These are phyloP conservation scores for Puma concolor DNA, from an alignment of 2,113 vertebrate species.

Conservation along the genomic window DNA sequence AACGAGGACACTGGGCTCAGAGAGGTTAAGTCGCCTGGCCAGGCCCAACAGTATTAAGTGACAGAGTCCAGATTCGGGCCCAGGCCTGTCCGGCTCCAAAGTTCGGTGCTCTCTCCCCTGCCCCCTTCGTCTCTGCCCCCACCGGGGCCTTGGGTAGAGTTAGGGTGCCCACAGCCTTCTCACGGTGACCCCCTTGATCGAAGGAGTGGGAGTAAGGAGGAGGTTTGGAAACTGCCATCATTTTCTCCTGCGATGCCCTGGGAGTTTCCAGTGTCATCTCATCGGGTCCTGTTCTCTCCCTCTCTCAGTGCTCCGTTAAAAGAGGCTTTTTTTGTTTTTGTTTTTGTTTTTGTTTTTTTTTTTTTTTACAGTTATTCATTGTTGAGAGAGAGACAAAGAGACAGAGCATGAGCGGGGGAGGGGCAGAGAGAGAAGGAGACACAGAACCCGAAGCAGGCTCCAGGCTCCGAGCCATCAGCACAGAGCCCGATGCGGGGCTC, in stretches of 20 bases:
- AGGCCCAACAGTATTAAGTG: background rate
- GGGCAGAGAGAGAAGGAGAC: too few relatives aligned
- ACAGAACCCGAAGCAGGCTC: too few relatives aligned
- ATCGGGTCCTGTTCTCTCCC: background rate
- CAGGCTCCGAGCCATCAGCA: too few relatives aligned
- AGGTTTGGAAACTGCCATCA: background rate
- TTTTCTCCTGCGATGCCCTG: background rate
- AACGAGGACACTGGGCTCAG: background rate
- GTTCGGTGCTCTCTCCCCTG: background rate
- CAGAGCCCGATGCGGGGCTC: too few relatives aligned
- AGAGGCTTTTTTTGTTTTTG: too few relatives aligned
- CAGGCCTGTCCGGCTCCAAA: background rate
- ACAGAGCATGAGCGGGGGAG: too few relatives aligned
- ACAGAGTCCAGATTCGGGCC: background rate
- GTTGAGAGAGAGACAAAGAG: too few relatives aligned
- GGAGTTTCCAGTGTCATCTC: background rate
- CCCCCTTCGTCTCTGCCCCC: too few relatives aligned
- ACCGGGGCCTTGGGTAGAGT: rapidly evolving
- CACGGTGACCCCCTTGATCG: background rate
- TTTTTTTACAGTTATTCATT: too few relatives aligned
- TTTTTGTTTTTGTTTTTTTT: too few relatives aligned
- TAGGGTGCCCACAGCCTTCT: background rate
- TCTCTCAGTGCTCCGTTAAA: background rate
- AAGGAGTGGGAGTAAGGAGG: background rate
- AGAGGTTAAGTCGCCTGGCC: background rate